Evolutionary conservation across 2,797 vertebrate species (phyloP).

Genomic region (Phalanger gymnotis): DNA sequence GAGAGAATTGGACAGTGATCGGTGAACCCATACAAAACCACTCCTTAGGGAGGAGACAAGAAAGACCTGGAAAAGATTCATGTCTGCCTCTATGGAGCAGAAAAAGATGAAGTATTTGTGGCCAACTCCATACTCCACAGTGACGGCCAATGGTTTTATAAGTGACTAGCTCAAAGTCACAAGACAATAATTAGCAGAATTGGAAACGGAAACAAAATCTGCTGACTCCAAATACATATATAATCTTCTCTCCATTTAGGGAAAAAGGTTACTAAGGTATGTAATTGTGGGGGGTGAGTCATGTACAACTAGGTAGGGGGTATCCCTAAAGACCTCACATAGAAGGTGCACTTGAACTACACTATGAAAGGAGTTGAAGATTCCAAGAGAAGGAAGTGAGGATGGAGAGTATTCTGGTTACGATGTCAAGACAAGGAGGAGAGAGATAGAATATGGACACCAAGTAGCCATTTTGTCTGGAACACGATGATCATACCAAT

Average conservation of each 20-base stretch:
- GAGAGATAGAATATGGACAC: too few species aligned
- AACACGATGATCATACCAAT: neutral
- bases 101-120: neutral
- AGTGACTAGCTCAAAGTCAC: neutral
- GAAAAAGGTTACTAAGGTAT: neutral
- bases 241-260: neutral
- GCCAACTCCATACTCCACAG: neutral
- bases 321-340: too few species aligned
- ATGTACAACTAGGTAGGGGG: too few species aligned
- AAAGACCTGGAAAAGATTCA: neutral
- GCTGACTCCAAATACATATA: neutral
- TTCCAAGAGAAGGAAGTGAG: too few species aligned
- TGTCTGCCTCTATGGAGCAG: neutral
- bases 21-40: neutral
- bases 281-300: too few species aligned
- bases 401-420: too few species aligned
- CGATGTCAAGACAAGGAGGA: too few species aligned
- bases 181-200: neutral
- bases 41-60: neutral
- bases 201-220: neutral
- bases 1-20: neutral
- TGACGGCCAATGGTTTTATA: neutral
- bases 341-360: too few species aligned
- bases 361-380: too few species aligned
- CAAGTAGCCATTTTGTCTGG: too few species aligned